Percentiles rank a stretch among this genome's conserved stretches.
Conservation (phyloP, 2,797 vertebrate genomes). For the Melanotaenia boesemani region DNA sequence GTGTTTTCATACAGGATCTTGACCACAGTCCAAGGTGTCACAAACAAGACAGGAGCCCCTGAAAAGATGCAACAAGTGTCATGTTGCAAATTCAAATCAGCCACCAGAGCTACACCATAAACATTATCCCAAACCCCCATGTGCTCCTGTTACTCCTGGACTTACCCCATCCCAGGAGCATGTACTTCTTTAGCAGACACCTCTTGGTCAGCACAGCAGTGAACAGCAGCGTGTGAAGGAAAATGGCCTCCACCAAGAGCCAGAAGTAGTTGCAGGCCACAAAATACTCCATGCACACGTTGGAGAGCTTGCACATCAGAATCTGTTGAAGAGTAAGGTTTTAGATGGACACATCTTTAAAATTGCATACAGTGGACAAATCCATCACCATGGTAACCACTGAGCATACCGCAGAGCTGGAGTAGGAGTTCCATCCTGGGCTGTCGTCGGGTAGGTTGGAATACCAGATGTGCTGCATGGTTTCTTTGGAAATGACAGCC, state of each 20-base stretch:
- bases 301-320: constrained; percentile 86
- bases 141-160: not conserved
- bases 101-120: not conserved
- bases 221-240: constrained; percentile 90
- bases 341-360: not conserved
- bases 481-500: constrained; percentile 90
- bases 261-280: constrained; percentile 93
- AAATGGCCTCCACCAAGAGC: constrained; percentile 95
- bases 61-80: constrained; percentile 15
- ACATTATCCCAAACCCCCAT: not conserved
- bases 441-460: constrained; percentile 85
- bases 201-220: constrained; percentile 88
- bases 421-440: constrained; percentile 87
- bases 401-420: constrained; percentile 82
- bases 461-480: constrained; percentile 82
- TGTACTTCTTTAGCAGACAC: constrained; percentile 88
- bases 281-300: constrained; percentile 92
- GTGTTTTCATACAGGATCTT: constrained; percentile 84
- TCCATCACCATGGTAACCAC: not conserved
- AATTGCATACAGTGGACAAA: not conserved
- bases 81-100: not conserved
- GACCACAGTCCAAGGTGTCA: constrained; percentile 83
- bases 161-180: constrained; percentile 96
- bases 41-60: constrained; percentile 85
- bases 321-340: constrained; percentile 75